phyloP scores from a whole-genome alignment of 2,888 invertebrate species.

The Tipula confusa region DNA sequence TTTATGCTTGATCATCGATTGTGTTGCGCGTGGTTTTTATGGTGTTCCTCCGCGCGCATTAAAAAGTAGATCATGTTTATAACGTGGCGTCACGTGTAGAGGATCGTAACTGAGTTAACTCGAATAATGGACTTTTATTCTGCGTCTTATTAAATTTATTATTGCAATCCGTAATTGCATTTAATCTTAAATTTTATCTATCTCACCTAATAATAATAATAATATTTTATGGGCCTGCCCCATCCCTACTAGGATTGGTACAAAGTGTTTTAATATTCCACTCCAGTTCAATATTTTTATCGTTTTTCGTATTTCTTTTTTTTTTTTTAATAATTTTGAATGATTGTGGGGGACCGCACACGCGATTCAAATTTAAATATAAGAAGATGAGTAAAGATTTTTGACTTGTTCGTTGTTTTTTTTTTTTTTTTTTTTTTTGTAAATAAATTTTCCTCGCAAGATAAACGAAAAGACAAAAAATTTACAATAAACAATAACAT shows the following conservation, averaged over 20 bases:
- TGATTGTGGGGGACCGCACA: neutral
- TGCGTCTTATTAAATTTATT: too few species aligned
- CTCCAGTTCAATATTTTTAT: slow-evolving; percentile 12
- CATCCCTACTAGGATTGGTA: neutral
- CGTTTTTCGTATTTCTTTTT: neutral
- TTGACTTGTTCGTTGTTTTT: too few species aligned
- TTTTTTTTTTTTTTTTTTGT: neutral
- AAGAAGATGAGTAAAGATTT: neutral
- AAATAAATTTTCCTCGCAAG: neutral
- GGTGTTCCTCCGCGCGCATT: too few species aligned
- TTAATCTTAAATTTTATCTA: neutral
- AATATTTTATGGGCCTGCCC: neutral
- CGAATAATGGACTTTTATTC: too few species aligned
- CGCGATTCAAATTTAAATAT: slow-evolving; percentile 3
- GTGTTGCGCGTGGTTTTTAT: too few species aligned
- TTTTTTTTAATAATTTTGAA: neutral
- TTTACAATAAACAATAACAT: slow-evolving; percentile 20
- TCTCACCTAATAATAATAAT: neutral
- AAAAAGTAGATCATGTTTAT: too few species aligned
- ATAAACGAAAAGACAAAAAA: neutral
- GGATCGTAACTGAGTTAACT: too few species aligned
- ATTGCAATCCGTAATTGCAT: too few species aligned
- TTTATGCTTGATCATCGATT: too few species aligned
- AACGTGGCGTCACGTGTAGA: too few species aligned
- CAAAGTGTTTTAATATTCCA: neutral